Base-by-base conservation (phyloP, 1,140 invertebrate genomes). In the Macrosteles quadrilineatus region DNA sequence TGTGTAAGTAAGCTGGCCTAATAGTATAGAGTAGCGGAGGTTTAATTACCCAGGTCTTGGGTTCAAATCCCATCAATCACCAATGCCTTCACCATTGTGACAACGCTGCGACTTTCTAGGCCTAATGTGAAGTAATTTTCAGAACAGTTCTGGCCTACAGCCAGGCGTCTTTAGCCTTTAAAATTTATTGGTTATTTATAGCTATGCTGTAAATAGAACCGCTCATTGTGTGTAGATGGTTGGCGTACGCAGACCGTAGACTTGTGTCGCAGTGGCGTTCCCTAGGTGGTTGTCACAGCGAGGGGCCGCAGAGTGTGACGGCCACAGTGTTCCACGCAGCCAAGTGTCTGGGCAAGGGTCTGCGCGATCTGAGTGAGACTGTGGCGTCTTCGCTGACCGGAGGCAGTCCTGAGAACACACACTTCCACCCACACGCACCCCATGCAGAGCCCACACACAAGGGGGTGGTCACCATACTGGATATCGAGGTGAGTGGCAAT, bases 241-340 rank as follows among this genome's bases (percentile, higher is more conserved):
- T 91, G 55, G 89, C 89, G 0, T 91, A 86, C 80, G 85, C 86
- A 57, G 89, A 90, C 73, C 83, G 84, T 67, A 78, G 86, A 78
- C 75, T 90, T 29, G 79, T 85, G 11, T 80, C 85, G 1, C 76
- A 83, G 47, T 83, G 85, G 71, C 85, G 87, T 75, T 87, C 85
- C 36, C 82, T 82, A 72, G 88, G 87, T 21, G 88, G 88, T 2
- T 85, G 86, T 76, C 83, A 76, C 71, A 85, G 86, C 75, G 84
- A 86, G 36, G 83, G 82, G 31, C 85, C 87, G 73, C 90, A 94
- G 76, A 97, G 95, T 74, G 98, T 98, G 77, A 97, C 96, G 63
- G 95, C 96, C 0, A 96, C 95, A 0, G 92, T 98, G 55, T 86
- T 98, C 17, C 95, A 96, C 81, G 96, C 96, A 23, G 96, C 96